Percentiles rank a stretch among this genome's conserved stretches.
Conservation (phyloP, 2,888 invertebrate species). For the Hybos culiciformis region DNA sequence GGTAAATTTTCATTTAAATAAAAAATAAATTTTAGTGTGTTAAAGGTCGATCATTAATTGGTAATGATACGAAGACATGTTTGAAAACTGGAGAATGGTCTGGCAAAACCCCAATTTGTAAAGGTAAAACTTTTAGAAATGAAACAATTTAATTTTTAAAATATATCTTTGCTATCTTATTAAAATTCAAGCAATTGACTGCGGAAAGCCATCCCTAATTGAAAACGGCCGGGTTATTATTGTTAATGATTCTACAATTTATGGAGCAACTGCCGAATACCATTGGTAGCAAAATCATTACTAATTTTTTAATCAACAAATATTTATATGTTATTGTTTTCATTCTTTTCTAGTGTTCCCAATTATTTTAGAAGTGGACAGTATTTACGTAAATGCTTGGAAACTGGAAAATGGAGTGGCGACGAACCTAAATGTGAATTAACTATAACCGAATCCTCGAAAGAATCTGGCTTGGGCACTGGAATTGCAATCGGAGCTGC, state of each 20-base stretch:
- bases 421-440: slow-evolving; percentile 72
- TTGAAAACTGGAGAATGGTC: slow-evolving; percentile 68
- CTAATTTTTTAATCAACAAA: too few relatives aligned
- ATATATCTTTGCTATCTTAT: too few relatives aligned
- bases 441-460: slow-evolving; percentile 53
- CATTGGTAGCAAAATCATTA: too few relatives aligned
- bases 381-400: slow-evolving; percentile 68
- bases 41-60: slow-evolving; percentile 65
- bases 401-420: slow-evolving; percentile 76
- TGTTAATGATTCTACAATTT: slow-evolving; percentile 69
- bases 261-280: slow-evolving; percentile 75
- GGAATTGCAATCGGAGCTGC: slow-evolving; percentile 76
- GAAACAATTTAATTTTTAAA: not conserved
- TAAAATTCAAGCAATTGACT: slow-evolving; percentile 56
- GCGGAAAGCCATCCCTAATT: slow-evolving; percentile 62
- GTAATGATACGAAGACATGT: slow-evolving; percentile 66
- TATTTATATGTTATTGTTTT: too few relatives aligned
- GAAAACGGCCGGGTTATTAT: slow-evolving; percentile 78
- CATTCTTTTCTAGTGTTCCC: too few relatives aligned
- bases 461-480: slow-evolving; percentile 57
- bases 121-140: slow-evolving; percentile 51
- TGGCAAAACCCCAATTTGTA: slow-evolving; percentile 62
- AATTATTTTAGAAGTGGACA: slow-evolving; percentile 70
- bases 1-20: too few relatives aligned
- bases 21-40: slow-evolving; percentile 68